Evolutionary conservation across 2,888 invertebrate species (phyloP).

Genomic region (Zygothrica quintamaculata): DNA sequence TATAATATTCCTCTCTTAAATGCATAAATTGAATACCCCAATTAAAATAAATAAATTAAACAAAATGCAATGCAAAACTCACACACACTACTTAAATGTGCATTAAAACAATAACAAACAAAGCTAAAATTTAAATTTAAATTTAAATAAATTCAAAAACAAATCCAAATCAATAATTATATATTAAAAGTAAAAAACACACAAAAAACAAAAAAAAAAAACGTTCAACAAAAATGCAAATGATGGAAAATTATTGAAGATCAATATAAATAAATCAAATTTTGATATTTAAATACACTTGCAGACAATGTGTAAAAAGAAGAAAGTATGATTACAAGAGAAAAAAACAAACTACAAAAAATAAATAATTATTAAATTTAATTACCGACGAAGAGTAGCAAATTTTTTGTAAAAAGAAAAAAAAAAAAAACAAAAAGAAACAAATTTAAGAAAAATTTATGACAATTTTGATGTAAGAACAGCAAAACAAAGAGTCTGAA

Average conservation of each 20-base stretch:
- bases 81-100: slow-evolving; percentile 48
- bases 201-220: slow-evolving; percentile 16
- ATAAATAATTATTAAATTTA: slow-evolving; percentile 34
- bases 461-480: no score
- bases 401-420: slow-evolving; percentile 1
- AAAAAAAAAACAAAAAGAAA: neutral
- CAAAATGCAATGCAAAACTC: slow-evolving; percentile 9
- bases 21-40: slow-evolving; percentile 3
- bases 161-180: slow-evolving; percentile 46
- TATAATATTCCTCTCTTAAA: slow-evolving; percentile 20
- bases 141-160: slow-evolving; percentile 8
- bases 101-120: slow-evolving; percentile 52
- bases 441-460: no score
- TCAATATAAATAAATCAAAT: slow-evolving; percentile 4
- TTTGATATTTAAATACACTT: slow-evolving; percentile 84
- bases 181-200: slow-evolving; percentile 27
- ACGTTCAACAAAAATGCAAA: slow-evolving; percentile 13
- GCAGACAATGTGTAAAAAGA: slow-evolving; percentile 85
- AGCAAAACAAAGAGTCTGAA: no score
- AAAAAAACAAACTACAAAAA: slow-evolving; percentile 14
- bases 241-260: slow-evolving; percentile 8
- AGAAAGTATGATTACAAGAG: slow-evolving; percentile 64
- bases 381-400: slow-evolving; percentile 28
- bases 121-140: slow-evolving; percentile 23
- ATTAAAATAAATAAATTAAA: slow-evolving; percentile 5